Evolutionary conservation across 2,797 vertebrate species (phyloP).

Genomic region (Dermochelys coriacea): DNA sequence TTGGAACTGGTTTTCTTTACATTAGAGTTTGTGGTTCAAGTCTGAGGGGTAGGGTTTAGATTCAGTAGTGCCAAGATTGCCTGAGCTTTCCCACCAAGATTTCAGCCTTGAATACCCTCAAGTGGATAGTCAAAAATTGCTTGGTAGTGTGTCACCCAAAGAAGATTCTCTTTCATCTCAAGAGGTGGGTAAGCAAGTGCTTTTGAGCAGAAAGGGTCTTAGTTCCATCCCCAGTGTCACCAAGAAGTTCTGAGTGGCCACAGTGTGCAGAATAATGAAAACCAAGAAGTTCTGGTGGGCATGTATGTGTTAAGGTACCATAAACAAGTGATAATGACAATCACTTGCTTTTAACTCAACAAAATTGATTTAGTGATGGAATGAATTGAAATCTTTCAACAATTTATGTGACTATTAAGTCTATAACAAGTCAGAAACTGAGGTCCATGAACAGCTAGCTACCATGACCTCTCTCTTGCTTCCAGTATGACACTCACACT

Average conservation of each 20-base stretch:
- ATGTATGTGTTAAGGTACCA: background rate
- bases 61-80: background rate
- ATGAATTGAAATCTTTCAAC: background rate
- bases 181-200: background rate
- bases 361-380: background rate
- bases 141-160: background rate
- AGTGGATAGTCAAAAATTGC: background rate
- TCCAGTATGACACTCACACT: background rate
- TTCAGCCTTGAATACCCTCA: background rate
- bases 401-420: background rate
- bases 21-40: background rate
- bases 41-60: background rate
- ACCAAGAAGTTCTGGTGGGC: background rate
- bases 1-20: background rate
- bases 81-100: background rate
- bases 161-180: background rate
- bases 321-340: background rate
- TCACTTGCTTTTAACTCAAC: background rate
- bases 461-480: background rate
- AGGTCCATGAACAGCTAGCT: background rate
- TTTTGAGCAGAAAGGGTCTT: background rate
- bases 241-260: background rate
- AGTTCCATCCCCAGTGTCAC: background rate
- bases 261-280: background rate
- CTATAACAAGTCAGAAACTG: background rate